Base-by-base conservation (phyloP, 1,140 invertebrate genomes). In the Rhopalosiphum maidis region DNA sequence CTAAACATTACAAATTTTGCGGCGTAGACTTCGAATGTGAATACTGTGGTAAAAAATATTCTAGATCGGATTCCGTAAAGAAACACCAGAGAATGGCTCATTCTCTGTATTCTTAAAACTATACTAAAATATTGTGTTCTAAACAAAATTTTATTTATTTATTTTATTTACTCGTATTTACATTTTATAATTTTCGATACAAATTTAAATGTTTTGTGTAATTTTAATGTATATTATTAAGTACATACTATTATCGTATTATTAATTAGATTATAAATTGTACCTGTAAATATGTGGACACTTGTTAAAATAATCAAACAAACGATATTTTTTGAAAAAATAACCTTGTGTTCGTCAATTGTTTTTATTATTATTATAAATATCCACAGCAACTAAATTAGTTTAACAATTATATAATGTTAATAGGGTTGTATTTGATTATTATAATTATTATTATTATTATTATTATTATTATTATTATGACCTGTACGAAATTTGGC, bases 11-110 rank as follows among this genome's bases (percentile, higher is more conserved):
- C 85, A 93, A 93, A 89, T 93, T 89, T 82, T 93, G 93, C 85
- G 93, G 93, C 46, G 48, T 93, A 85, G 48, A 93, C 60, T 90
- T 90, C 68, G 88, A 93, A 54, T 93, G 93, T 46, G 18, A 83
- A 35, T 89, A 43, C 30, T 93, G 93, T 51, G 88, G 93, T 68
- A 93, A 93, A 90, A 93, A 83, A 55, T 93, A 90, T 90, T 90
- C 86, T 60, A 89, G 89, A 85, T 83, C 86, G 35, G 93, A 90
- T 90, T 90, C 87, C 48, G 89, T 89, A 46, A 93, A 90, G 68
- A 92, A 95, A 95, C 93, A 94, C 94, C 48, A 94, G 94, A 37
- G 94, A 95, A 82, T 95, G 95, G 93, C 95, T 94, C 94, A 95
- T 94, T 21, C 94, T 94, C 43, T 93, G 94, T 18, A 94, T 94